A percentile compares a stretch with the other conserved stretches of the same genome.
These are phyloP conservation scores for Cherax quadricarinatus DNA, from an alignment of 1,140 invertebrate genomes.

Conservation along the genomic window DNA sequence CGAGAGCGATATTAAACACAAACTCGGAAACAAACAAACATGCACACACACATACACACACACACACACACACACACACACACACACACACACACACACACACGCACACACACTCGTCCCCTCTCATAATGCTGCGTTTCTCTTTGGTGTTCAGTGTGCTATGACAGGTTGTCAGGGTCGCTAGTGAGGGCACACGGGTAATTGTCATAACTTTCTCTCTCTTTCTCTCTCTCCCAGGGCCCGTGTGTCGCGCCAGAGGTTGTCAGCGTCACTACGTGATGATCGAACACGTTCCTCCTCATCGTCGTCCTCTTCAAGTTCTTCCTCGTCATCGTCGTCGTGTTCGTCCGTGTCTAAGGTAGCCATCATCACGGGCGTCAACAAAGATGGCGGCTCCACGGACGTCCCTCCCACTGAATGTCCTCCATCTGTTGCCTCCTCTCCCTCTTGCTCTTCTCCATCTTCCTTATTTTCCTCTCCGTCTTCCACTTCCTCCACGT, in stretches of 20 bases:
- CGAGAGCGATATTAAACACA: not conserved
- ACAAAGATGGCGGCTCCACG: not conserved
- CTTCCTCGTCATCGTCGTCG: conserved; percentile 22
- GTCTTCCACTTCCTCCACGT: conserved; percentile 45
- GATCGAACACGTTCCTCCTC: conserved; percentile 32
- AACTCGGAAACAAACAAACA: not conserved
- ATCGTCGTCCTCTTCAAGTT: conserved; percentile 5
- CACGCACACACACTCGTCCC: too few relatives aligned
- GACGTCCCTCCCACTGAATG: not conserved
- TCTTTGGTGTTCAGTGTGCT: too few relatives aligned
- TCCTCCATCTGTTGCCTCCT: conserved; percentile 38
- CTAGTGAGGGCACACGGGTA: too few relatives aligned
- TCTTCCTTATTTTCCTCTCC: conserved; percentile 63
- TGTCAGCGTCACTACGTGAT: conserved; percentile 42
- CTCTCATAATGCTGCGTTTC: too few relatives aligned
- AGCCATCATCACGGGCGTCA: conserved; percentile 35
- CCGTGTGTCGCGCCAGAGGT: conserved; percentile 54
- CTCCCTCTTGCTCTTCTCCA: conserved; percentile 48
- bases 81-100: too few relatives aligned
- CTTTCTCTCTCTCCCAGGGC: conserved; percentile 26
- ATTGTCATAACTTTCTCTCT: not conserved
- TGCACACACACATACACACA: not conserved
- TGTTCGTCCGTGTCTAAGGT: conserved; percentile 36
- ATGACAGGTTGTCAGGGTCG: too few relatives aligned
- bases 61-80: conserved; percentile 5